Percentiles rank a stretch among this genome's conserved stretches.
Evolutionary conservation across 2,113 vertebrate species (phyloP).

Genomic region (Ornithorhynchus anatinus): DNA sequence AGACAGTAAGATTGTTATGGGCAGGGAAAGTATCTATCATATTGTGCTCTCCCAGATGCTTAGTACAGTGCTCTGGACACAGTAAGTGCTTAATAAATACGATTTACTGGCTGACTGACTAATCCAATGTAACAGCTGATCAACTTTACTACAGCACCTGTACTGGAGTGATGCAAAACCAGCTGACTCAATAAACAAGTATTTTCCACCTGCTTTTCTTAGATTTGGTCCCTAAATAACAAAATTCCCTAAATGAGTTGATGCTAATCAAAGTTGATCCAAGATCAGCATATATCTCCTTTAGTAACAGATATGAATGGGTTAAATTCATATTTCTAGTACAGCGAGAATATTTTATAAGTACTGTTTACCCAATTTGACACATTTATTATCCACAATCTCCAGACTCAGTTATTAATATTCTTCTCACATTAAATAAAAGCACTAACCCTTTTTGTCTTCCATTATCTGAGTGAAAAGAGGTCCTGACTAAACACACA

Average conservation of each 20-base stretch:
- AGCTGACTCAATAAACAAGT: no score
- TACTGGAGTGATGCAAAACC: no score
- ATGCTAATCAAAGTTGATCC: neutral
- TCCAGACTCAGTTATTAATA: neutral
- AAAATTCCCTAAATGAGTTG: neutral
- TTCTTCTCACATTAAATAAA: neutral
- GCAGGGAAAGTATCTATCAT: no score
- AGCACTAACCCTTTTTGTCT: neutral
- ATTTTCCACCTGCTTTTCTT: no score
- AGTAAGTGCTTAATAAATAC: no score
- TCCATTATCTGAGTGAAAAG: neutral
- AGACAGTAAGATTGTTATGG: no score
- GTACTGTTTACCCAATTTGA: neutral
- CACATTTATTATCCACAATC: neutral
- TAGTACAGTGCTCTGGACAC: no score
- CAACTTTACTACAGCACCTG: no score
- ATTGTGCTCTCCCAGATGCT: no score
- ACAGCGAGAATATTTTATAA: neutral
- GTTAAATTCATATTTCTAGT: neutral
- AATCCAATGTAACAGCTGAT: no score
- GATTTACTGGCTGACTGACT: no score
- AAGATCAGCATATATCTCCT: neutral
- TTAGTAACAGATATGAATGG: neutral
- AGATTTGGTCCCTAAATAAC: constrained; percentile 5
- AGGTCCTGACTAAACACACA: neutral